phyloP scores from a whole-genome alignment of 2,797 vertebrate species.

The Prionace glauca region DNA sequence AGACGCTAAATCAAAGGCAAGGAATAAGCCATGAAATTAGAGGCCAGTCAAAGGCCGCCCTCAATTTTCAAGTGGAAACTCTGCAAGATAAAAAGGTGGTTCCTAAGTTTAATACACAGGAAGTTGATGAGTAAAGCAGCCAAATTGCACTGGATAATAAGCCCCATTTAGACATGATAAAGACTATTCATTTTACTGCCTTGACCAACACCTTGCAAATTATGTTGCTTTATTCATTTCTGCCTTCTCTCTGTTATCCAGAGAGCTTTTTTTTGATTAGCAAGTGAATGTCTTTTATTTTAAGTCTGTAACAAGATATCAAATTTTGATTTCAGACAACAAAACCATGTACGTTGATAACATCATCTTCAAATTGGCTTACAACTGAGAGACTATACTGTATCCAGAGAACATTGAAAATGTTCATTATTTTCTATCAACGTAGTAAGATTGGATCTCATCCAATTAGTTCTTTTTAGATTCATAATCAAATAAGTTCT shows the following conservation, averaged over 20 bases:
- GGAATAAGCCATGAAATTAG: slow-evolving; percentile 22
- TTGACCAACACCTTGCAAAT: slow-evolving; percentile 33
- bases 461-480: not conserved
- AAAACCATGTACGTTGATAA: not conserved
- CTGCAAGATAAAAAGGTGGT: slow-evolving; percentile 36
- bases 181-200: not conserved
- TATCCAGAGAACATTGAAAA: too few relatives aligned
- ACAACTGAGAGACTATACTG: not conserved
- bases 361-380: not conserved
- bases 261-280: not conserved
- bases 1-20: slow-evolving; percentile 37
- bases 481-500: not conserved
- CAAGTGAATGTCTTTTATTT: slow-evolving; percentile 13
- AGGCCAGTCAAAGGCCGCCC: slow-evolving; percentile 39
- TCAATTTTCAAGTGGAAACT: slow-evolving; percentile 36
- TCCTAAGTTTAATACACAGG: slow-evolving; percentile 34
- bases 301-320: not conserved
- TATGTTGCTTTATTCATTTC: slow-evolving; percentile 1
- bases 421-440: not conserved
- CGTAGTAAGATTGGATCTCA: not conserved
- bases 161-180: not conserved
- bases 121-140: slow-evolving; percentile 32
- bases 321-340: slow-evolving; percentile 17
- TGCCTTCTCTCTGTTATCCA: not conserved
- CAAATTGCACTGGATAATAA: slow-evolving; percentile 36